These are phyloP conservation scores for Phenganax subtilis DNA, from an alignment of 92 coral and sea anemone genomes.

Conservation along the genomic window DNA sequence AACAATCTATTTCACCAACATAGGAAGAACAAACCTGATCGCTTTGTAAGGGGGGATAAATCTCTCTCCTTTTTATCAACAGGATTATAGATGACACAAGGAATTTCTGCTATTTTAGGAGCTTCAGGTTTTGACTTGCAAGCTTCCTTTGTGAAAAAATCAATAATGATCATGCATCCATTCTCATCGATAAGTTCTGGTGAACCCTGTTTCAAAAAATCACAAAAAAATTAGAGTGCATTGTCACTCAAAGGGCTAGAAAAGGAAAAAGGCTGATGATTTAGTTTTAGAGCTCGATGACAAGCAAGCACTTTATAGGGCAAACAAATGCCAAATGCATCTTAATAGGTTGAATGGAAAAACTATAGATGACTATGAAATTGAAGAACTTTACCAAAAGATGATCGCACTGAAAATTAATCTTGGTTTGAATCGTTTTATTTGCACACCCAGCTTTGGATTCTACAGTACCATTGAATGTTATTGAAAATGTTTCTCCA, in stretches of 20 bases:
- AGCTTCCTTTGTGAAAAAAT: slow-evolving; percentile 85
- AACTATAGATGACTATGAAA: background rate
- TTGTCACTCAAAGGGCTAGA: background rate
- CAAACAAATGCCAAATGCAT: background rate
- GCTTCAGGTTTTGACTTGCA: slow-evolving; percentile 27
- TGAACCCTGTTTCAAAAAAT: slow-evolving; percentile 4
- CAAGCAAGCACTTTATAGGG: too few relatives aligned
- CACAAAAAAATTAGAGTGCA: background rate
- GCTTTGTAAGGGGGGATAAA: slow-evolving; percentile 77
- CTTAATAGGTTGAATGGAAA: background rate
- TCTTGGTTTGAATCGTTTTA: slow-evolving; percentile 7
- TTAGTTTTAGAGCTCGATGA: background rate
- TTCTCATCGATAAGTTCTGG: slow-evolving; percentile 33
- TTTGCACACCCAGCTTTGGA: background rate
- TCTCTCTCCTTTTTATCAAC: slow-evolving; percentile 55
- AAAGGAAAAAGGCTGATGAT: background rate
- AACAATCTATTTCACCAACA: background rate
- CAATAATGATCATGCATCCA: slow-evolving; percentile 65
- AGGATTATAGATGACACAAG: slow-evolving; percentile 59
- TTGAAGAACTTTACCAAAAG: background rate
- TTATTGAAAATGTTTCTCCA: background rate
- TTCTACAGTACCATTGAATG: background rate
- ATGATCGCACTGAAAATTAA: slow-evolving; percentile 5
- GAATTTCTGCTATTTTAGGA: slow-evolving; percentile 57
- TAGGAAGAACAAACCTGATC: slow-evolving; percentile 46